Conservation (phyloP, 2,113 vertebrate genomes). For the Spermophilus dauricus region DNA sequence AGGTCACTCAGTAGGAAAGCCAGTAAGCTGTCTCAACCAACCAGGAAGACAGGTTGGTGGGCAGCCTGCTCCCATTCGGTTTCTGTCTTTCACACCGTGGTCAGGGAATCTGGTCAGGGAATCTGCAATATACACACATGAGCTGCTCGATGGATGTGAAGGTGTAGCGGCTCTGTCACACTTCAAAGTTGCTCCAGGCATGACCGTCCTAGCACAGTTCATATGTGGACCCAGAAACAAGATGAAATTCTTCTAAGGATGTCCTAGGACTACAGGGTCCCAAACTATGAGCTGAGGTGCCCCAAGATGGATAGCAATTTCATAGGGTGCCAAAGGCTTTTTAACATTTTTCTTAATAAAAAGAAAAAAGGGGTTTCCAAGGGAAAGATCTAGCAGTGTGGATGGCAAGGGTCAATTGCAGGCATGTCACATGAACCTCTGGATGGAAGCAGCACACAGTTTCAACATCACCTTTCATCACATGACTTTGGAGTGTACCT, state of each 20-base stretch:
- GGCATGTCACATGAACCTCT: not conserved
- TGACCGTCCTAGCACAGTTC: not conserved
- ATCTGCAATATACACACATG: rapidly evolving
- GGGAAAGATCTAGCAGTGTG: too few relatives aligned
- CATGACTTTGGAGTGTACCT: not conserved
- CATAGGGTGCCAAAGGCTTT: not conserved
- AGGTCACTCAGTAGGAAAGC: not conserved
- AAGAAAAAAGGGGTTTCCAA: not conserved
- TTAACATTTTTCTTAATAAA: not conserved
- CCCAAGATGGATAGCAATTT: not conserved
- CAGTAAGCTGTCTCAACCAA: not conserved
- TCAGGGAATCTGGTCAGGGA: not conserved
- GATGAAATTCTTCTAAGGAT: not conserved
- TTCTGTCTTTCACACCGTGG: not conserved
- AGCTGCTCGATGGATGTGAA: not conserved
- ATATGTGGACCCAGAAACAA: not conserved
- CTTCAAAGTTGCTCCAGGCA: not conserved
- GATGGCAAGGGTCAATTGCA: too few relatives aligned
- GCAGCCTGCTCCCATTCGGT: not conserved
- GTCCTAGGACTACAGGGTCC: not conserved
- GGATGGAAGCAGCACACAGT: not conserved
- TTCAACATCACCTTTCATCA: not conserved
- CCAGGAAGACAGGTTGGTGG: not conserved
- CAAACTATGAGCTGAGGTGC: rapidly evolving
- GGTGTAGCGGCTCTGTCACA: not conserved